Evolutionary conservation across 2,888 invertebrate species (phyloP).

Genomic region (Psylliodes chrysocephalus): DNA sequence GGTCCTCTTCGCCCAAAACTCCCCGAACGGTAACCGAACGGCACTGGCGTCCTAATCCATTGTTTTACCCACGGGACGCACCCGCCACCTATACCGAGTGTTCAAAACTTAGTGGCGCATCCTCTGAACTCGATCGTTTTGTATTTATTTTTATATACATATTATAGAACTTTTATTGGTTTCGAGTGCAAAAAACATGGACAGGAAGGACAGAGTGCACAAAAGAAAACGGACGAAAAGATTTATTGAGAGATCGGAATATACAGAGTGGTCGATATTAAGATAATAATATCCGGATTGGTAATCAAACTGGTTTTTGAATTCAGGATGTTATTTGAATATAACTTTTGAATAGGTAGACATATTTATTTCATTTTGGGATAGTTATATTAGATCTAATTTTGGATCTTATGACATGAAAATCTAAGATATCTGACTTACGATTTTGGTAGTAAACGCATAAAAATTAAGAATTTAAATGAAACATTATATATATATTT

Average conservation of each 20-base stretch:
- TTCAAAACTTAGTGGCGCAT: conserved; percentile 25
- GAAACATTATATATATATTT: too few species aligned
- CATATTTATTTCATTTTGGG: too few species aligned
- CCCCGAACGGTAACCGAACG: conserved; percentile 46
- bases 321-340: too few species aligned
- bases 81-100: conserved; percentile 12
- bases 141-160: conserved; percentile 42
- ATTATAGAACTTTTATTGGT: conserved; percentile 30
- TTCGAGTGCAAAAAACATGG: conserved; percentile 31
- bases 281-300: too few species aligned
- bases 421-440: too few species aligned
- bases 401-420: too few species aligned
- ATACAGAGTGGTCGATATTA: conserved; percentile 13
- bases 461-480: too few species aligned
- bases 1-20: conserved; percentile 79
- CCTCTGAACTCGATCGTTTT: conserved; percentile 30
- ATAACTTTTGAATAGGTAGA: too few species aligned
- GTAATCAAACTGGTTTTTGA: too few species aligned
- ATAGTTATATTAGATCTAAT: too few species aligned
- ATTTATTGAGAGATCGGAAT: not conserved
- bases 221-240: conserved; percentile 19
- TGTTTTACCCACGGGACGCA: not conserved
- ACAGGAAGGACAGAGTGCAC: conserved; percentile 11
- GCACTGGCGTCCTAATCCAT: conserved; percentile 58
- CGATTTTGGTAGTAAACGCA: too few species aligned